Evolutionary conservation across 2,888 invertebrate species (phyloP).

Genomic region (Cryptophagus acutangulus): DNA sequence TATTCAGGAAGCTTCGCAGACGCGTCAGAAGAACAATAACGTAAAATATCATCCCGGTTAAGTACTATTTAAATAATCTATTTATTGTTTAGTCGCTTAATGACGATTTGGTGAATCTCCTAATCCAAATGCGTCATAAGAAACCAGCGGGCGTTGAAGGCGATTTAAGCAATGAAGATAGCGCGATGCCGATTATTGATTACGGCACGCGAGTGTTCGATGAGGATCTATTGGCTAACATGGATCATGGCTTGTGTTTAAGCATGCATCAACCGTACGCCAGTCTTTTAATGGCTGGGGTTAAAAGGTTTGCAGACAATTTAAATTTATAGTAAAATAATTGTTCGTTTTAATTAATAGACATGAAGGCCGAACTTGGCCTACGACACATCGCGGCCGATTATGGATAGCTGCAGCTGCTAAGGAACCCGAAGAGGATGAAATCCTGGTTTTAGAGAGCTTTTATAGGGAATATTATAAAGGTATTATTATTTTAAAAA

Average conservation of each 20-base stretch:
- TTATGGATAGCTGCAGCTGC: slow-evolving; percentile 91
- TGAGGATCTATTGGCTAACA: slow-evolving; percentile 39
- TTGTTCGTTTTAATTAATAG: no score
- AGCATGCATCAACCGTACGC: slow-evolving; percentile 98
- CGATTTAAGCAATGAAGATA: slow-evolving; percentile 34
- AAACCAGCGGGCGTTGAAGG: slow-evolving; percentile 34
- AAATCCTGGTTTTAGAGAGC: slow-evolving; percentile 64
- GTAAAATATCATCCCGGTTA: not conserved
- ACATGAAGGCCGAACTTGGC: slow-evolving; percentile 94
- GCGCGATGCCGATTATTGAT: slow-evolving; percentile 31
- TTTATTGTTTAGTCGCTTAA: slow-evolving; percentile 31
- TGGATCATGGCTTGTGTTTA: slow-evolving; percentile 71
- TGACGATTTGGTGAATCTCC: slow-evolving; percentile 35
- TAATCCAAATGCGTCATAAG: slow-evolving; percentile 40
- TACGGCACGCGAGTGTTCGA: slow-evolving; percentile 40
- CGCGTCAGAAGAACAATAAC: not conserved
- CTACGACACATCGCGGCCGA: slow-evolving; percentile 83
- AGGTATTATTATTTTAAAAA: slow-evolving; percentile 48
- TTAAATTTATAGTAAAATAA: not conserved
- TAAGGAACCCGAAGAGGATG: slow-evolving; percentile 65
- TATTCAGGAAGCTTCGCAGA: slow-evolving; percentile 29
- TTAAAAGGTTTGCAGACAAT: slow-evolving; percentile 66
- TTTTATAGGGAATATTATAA: slow-evolving; percentile 63
- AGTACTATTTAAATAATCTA: not conserved
- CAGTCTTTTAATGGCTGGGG: slow-evolving; percentile 83